Conservation (phyloP, 2,113 vertebrate genomes). For the Plecturocebus donacophilus region DNA sequence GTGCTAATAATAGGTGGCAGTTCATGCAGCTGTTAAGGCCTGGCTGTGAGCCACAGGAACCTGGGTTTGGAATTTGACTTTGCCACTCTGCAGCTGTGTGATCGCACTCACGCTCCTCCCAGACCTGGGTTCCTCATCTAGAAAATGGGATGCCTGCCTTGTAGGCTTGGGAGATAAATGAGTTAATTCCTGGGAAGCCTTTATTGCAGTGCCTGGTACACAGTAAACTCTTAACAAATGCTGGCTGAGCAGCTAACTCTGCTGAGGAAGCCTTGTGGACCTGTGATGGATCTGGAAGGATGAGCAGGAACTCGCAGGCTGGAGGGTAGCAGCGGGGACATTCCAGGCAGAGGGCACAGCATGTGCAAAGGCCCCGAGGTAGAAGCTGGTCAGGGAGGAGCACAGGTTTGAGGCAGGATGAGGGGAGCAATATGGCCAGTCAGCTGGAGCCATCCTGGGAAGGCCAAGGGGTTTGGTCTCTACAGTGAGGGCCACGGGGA, state of each 20-base stretch:
- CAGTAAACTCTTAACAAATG: not conserved
- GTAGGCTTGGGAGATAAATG: not conserved
- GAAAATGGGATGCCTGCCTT: not conserved
- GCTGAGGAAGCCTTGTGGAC: not conserved
- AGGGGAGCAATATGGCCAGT: not conserved
- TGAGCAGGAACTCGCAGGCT: not conserved
- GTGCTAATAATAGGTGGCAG: not conserved
- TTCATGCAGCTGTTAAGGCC: not conserved
- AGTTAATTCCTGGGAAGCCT: not conserved
- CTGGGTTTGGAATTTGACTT: not conserved
- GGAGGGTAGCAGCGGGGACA: not conserved
- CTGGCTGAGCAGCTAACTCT: not conserved
- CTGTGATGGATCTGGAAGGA: not conserved
- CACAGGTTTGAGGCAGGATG: accelerated
- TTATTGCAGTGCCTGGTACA: not conserved
- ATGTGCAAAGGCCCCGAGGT: not conserved
- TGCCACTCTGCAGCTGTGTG: not conserved
- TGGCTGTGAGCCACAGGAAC: not conserved
- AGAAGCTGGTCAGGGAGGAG: not conserved
- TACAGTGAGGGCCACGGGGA: not conserved
- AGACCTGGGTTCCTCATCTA: not conserved
- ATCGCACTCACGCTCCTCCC: not conserved
- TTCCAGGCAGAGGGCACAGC: not conserved
- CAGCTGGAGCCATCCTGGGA: not conserved
- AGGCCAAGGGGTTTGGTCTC: not conserved